A percentile compares a stretch with the other conserved stretches of the same genome.
phyloP scores from a whole-genome alignment of 2,888 invertebrate species.

The Melinaea marsaeus region DNA sequence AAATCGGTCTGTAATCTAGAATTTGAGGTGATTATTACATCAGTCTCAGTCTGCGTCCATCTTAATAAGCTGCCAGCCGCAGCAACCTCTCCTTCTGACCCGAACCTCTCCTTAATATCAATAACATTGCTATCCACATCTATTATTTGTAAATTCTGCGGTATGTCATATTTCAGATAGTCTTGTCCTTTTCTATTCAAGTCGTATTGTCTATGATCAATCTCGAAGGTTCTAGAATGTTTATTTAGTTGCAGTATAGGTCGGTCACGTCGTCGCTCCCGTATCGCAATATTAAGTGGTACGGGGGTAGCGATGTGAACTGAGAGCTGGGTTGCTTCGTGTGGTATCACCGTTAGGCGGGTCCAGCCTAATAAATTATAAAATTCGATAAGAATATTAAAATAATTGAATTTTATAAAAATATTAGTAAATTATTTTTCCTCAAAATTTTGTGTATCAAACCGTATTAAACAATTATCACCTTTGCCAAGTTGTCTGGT shows the following conservation, averaged over 20 bases:
- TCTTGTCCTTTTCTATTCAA: not conserved
- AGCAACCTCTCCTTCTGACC: slow-evolving; percentile 59
- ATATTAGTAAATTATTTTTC: no score
- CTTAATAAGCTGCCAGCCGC: slow-evolving; percentile 58
- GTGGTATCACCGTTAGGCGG: slow-evolving; percentile 61
- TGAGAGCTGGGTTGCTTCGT: slow-evolving; percentile 62
- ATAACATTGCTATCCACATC: slow-evolving; percentile 66
- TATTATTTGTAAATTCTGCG: slow-evolving; percentile 67
- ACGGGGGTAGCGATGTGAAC: slow-evolving; percentile 59
- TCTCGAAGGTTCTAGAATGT: slow-evolving; percentile 50
- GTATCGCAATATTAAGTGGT: slow-evolving; percentile 56
- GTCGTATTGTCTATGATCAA: slow-evolving; percentile 52
- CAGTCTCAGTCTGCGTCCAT: slow-evolving; percentile 61
- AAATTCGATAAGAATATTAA: not conserved
- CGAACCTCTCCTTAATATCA: slow-evolving; percentile 57
- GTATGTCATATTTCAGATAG: slow-evolving; percentile 68
- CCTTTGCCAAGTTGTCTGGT: slow-evolving; percentile 57
- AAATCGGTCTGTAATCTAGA: slow-evolving; percentile 62
- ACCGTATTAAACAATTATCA: slow-evolving; percentile 30
- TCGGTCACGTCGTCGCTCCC: slow-evolving; percentile 59
- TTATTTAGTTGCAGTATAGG: slow-evolving; percentile 60
- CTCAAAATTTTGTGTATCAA: no score
- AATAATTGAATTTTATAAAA: no score
- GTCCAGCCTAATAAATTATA: slow-evolving; percentile 53
- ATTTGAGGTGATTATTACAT: slow-evolving; percentile 55